Percentiles rank a stretch among this genome's conserved stretches.
These are phyloP conservation scores for Theocolax elegans DNA, from an alignment of 1,140 invertebrate genomes.

Conservation along the genomic window DNA sequence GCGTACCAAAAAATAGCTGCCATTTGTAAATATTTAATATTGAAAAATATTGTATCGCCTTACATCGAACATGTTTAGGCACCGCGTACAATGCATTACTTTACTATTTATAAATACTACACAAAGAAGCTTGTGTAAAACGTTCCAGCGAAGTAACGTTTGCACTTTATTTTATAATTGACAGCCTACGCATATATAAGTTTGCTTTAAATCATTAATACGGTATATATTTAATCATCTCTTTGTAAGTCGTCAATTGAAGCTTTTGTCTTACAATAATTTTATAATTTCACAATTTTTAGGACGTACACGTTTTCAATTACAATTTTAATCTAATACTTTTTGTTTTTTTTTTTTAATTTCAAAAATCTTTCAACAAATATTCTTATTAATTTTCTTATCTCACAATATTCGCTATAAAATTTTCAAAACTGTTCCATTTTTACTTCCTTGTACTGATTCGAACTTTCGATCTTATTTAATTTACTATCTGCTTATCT, in stretches of 20 bases:
- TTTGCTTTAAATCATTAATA: constrained; percentile 34
- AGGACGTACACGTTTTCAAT: constrained; percentile 26
- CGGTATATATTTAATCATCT: constrained; percentile 23
- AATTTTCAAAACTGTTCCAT: constrained; percentile 35
- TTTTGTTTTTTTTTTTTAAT: no score
- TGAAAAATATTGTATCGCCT: constrained; percentile 35
- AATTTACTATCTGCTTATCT: constrained; percentile 8
- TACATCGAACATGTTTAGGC: constrained; percentile 35
- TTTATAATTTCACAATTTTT: constrained; percentile 35
- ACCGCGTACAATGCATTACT: constrained; percentile 12
- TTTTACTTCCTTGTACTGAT: constrained; percentile 35
- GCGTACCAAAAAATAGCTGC: constrained; percentile 39
- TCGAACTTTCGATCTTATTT: constrained; percentile 21
- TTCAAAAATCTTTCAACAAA: constrained; percentile 23
- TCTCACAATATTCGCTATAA: constrained; percentile 22
- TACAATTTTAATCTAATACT: constrained; percentile 40
- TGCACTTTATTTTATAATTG: constrained; percentile 15
- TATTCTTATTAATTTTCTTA: constrained; percentile 9
- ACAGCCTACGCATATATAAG: constrained; percentile 12
- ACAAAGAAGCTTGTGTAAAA: constrained; percentile 28
- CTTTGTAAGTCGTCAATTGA: constrained; percentile 33
- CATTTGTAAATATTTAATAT: constrained; percentile 28
- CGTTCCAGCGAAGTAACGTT: constrained; percentile 1
- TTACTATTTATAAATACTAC: constrained; percentile 10
- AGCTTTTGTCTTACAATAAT: constrained; percentile 22